A percentile compares a stretch with the other conserved stretches of the same genome.
These are phyloP conservation scores for Neoarius graeffei DNA, from an alignment of 2,113 vertebrate genomes.

Conservation along the genomic window DNA sequence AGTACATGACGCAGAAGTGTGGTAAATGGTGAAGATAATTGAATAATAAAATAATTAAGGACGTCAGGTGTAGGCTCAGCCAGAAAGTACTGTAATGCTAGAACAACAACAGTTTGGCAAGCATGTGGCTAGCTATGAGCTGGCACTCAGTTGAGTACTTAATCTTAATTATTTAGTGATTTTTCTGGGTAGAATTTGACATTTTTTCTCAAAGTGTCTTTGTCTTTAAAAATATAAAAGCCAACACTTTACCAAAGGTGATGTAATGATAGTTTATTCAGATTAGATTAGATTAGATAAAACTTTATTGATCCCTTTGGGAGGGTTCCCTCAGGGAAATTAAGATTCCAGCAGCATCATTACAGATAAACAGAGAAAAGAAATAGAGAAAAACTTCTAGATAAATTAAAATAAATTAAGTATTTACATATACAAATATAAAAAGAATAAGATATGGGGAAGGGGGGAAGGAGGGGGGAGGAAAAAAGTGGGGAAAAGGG, in stretches of 20 bases:
- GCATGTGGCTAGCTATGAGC: neutral
- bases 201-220: neutral
- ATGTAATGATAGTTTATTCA: neutral
- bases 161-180: neutral
- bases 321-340: too few relatives aligned
- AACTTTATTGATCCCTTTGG: too few relatives aligned
- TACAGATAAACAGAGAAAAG: too few relatives aligned
- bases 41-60: neutral
- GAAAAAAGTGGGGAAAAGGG: too few relatives aligned
- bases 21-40: neutral
- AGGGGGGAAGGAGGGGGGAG: too few relatives aligned
- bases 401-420: too few relatives aligned
- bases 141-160: neutral
- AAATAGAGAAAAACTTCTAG: too few relatives aligned
- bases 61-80: neutral
- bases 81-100: neutral
- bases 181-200: neutral
- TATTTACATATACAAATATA: too few relatives aligned
- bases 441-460: too few relatives aligned
- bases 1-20: neutral
- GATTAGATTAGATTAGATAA: too few relatives aligned
- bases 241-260: neutral
- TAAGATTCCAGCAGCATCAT: too few relatives aligned
- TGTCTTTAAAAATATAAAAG: neutral
- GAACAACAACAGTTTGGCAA: neutral